Conservation (phyloP, 2,113 vertebrate species). For the Crotalus viridis region DNA sequence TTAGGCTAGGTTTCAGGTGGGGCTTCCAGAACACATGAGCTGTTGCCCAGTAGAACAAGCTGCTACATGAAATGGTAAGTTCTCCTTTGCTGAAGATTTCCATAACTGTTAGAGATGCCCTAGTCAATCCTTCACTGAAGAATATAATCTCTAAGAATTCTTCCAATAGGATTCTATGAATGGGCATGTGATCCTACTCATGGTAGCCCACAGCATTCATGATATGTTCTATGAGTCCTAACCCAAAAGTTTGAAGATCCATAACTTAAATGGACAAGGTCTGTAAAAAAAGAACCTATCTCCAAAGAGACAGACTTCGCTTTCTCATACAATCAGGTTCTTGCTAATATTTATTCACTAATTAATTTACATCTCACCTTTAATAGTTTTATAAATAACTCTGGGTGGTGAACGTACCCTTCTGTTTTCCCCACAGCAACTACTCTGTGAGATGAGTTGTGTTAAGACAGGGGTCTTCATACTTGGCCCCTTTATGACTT, state of each 20-base stretch:
- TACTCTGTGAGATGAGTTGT: background rate
- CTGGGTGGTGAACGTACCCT: background rate
- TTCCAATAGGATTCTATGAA: background rate
- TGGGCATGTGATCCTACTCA: background rate
- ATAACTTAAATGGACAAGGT: background rate
- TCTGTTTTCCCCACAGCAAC: background rate
- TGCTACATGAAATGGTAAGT: background rate
- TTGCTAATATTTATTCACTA: background rate
- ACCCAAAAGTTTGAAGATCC: background rate
- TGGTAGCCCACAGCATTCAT: background rate
- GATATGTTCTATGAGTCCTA: background rate
- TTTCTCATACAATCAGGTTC: background rate
- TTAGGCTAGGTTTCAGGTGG: background rate
- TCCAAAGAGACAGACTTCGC: background rate
- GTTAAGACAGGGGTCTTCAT: too few species aligned
- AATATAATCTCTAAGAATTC: too few species aligned
- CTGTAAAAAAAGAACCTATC: background rate
- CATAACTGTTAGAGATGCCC: too few species aligned
- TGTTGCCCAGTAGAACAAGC: background rate
- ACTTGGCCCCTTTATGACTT: too few species aligned
- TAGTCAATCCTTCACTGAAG: too few species aligned
- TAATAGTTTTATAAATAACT: background rate
- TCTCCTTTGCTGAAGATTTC: too few species aligned
- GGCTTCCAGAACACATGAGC: background rate
- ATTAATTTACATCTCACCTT: background rate